phyloP scores from a whole-genome alignment of 2,888 invertebrate genomes.

The Xanthia icteritia region DNA sequence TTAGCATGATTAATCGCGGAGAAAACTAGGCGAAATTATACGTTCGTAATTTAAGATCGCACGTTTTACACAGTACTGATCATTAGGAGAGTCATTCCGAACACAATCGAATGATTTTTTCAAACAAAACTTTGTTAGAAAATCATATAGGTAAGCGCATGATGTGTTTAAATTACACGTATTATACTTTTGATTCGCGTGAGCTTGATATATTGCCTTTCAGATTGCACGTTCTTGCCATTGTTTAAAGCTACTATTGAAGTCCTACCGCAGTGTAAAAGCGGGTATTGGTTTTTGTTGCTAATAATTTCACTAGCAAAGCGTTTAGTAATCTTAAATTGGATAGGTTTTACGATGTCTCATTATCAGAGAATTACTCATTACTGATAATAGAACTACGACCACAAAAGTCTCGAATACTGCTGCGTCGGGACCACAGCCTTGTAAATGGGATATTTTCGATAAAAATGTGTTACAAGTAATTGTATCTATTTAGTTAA shows the following conservation, averaged over 20 bases:
- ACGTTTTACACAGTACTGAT: conserved; percentile 80
- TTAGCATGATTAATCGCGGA: conserved; percentile 87
- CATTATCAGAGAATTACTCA: conserved; percentile 58
- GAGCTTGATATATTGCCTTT: conserved; percentile 75
- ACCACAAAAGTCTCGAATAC: conserved; percentile 58
- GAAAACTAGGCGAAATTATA: conserved; percentile 84
- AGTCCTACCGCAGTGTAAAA: conserved; percentile 64
- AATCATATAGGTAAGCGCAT: conserved; percentile 71
- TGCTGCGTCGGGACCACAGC: conserved; percentile 28
- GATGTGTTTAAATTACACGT: conserved; percentile 80
- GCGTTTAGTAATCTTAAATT: conserved; percentile 53
- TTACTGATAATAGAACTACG: conserved; percentile 58
- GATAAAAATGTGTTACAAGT: conserved; percentile 61
- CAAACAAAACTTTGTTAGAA: conserved; percentile 75
- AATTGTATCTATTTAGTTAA: conserved; percentile 74
- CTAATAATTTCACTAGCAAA: conserved; percentile 47
- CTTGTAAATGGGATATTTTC: conserved; percentile 58
- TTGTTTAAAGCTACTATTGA: conserved; percentile 71
- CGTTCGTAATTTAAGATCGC: conserved; percentile 81
- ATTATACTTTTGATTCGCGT: conserved; percentile 75
- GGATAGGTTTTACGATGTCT: conserved; percentile 50
- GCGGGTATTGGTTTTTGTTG: conserved; percentile 46
- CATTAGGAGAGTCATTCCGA: conserved; percentile 80
- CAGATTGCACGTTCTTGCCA: conserved; percentile 74
- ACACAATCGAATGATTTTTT: conserved; percentile 80